These are phyloP conservation scores for Peromyscus maniculatus DNA, from an alignment of 2,113 vertebrate genomes.

Conservation along the genomic window DNA sequence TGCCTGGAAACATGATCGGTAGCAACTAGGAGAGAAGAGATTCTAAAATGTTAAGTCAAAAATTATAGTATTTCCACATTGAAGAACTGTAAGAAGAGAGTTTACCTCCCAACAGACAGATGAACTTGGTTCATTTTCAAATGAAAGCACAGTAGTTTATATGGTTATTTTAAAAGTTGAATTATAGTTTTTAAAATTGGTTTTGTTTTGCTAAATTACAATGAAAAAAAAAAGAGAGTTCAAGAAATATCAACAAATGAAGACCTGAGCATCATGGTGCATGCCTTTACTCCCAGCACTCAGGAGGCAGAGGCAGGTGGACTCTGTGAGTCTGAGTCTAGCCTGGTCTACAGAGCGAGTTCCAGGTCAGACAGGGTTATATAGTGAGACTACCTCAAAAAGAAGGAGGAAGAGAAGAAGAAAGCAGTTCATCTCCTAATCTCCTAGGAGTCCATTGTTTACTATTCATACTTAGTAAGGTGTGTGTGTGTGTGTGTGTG, in stretches of 20 bases:
- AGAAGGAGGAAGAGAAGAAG: background rate
- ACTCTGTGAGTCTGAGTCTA: background rate
- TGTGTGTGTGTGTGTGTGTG: too few species aligned
- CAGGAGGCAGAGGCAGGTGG: background rate
- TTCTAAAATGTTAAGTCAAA: slow-evolving; percentile 30
- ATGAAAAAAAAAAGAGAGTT: background rate
- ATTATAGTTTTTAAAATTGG: background rate
- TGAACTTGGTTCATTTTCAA: background rate
- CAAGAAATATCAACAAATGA: slow-evolving; percentile 27
- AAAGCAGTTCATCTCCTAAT: background rate
- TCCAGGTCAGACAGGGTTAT: background rate
- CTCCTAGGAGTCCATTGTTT: background rate
- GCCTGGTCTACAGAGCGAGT: background rate
- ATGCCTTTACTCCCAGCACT: background rate
- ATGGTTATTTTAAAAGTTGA: background rate
- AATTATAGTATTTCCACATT: background rate
- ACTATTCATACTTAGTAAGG: slow-evolving; percentile 57
- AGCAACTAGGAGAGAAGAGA: slow-evolving; percentile 48
- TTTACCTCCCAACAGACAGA: background rate
- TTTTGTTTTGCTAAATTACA: background rate
- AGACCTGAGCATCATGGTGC: background rate
- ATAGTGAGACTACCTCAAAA: background rate
- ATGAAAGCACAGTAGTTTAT: slow-evolving; percentile 22
- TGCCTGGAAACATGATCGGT: slow-evolving; percentile 52
- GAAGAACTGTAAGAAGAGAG: slow-evolving; percentile 7